A percentile compares a stretch with the other conserved stretches of the same genome.
Conservation (phyloP, 2,888 invertebrate species). For the Holacanthella duospinosa region DNA sequence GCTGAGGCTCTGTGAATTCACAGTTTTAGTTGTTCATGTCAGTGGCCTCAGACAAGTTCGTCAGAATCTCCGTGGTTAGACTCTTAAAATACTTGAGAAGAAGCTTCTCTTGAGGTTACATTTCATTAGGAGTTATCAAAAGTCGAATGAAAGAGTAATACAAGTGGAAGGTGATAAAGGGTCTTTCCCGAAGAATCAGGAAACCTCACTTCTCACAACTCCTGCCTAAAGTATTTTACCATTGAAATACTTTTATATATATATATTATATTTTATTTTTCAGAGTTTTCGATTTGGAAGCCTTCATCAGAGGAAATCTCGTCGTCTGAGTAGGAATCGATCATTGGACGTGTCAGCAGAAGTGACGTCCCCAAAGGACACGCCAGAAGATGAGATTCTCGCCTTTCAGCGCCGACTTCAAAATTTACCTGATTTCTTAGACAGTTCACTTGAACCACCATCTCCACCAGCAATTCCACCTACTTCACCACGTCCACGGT, state of each 20-base stretch:
- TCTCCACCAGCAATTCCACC: constrained; percentile 38
- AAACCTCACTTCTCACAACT: too few species aligned
- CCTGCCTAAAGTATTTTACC: neutral
- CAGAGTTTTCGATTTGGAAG: constrained; percentile 37
- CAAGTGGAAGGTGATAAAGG: too few species aligned
- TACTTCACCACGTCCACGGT: constrained; percentile 42
- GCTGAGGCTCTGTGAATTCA: too few species aligned
- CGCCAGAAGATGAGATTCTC: constrained; percentile 46
- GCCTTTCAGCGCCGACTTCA: constrained; percentile 50
- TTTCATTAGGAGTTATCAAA: too few species aligned
- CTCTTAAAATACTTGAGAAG: too few species aligned
- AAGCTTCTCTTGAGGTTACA: too few species aligned
- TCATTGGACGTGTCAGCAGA: constrained; percentile 37
- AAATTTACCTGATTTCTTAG: constrained; percentile 46
- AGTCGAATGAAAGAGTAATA: neutral
- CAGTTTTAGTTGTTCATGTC: too few species aligned
- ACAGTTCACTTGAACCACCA: constrained; percentile 42
- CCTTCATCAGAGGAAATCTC: constrained; percentile 31
- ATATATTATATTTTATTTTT: constrained; percentile 1
- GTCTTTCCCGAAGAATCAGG: too few species aligned
- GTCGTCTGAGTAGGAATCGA: constrained; percentile 34
- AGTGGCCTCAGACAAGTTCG: too few species aligned
- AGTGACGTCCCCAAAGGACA: constrained; percentile 38
- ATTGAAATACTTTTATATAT: too few species aligned
- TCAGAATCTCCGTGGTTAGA: too few species aligned